Evolutionary conservation across 2,888 invertebrate species (phyloP).

Genomic region (Diarsia mendica): DNA sequence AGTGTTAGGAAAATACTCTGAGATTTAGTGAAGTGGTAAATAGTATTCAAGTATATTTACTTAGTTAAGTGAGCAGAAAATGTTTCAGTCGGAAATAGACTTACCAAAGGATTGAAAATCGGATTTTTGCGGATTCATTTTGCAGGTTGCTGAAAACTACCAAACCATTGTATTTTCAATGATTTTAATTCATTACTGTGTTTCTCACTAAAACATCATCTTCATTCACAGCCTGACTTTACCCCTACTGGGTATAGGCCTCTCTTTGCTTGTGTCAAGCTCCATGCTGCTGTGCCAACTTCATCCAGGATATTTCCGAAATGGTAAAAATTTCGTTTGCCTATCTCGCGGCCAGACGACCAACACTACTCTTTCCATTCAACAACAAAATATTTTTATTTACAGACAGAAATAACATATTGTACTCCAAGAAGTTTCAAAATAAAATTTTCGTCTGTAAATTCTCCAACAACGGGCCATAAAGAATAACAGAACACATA

Average conservation of each 20-base stretch:
- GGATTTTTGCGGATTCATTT: constrained; percentile 1
- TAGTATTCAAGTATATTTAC: constrained; percentile 35
- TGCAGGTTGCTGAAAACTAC: background rate
- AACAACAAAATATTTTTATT: constrained; percentile 3
- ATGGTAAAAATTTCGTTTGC: too few species aligned
- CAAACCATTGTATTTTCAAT: background rate
- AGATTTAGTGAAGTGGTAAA: constrained; percentile 37
- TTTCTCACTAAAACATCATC: background rate
- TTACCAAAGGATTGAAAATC: background rate
- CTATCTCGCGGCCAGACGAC: too few species aligned
- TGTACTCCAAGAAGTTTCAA: background rate
- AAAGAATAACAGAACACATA: constrained; percentile 40
- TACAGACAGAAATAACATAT: background rate
- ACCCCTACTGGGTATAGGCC: too few species aligned
- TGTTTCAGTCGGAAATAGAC: constrained; percentile 10
- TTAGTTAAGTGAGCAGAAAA: constrained; percentile 3
- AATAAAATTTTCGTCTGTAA: background rate
- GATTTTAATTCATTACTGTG: background rate
- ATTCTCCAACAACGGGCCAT: constrained; percentile 14
- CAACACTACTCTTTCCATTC: too few species aligned
- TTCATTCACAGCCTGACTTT: too few species aligned
- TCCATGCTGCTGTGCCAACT: too few species aligned
- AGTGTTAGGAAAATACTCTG: constrained; percentile 49
- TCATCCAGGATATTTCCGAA: too few species aligned
- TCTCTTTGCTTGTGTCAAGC: too few species aligned